A percentile compares a stretch with the other conserved stretches of the same genome.
Conservation (phyloP, 2,888 invertebrate species). For the Malacosoma neustria region DNA sequence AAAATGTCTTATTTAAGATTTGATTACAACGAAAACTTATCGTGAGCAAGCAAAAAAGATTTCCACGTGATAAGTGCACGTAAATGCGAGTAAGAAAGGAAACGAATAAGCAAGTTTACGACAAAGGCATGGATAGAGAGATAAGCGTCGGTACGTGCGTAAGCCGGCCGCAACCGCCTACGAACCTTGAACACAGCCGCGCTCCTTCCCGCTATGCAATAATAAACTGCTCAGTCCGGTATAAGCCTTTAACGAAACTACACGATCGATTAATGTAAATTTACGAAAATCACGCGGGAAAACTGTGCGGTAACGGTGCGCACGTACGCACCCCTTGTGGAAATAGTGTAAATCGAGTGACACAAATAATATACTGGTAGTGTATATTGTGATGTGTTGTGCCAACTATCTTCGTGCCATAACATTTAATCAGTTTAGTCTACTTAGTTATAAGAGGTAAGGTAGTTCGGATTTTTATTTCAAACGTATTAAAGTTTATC, state of each 20-base stretch:
- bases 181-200: conserved; percentile 60
- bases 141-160: conserved; percentile 56
- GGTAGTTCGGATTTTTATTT: conserved; percentile 15
- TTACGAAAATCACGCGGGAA: conserved; percentile 24
- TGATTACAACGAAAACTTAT: too few species aligned
- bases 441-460: conserved; percentile 44
- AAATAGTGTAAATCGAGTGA: conserved; percentile 33
- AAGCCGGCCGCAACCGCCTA: conserved; percentile 44
- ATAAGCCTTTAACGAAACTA: conserved; percentile 59
- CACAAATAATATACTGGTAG: conserved; percentile 43
- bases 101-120: conserved; percentile 26
- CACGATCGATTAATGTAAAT: conserved; percentile 47
- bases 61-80: conserved; percentile 4
- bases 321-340: conserved; percentile 23
- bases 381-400: conserved; percentile 69
- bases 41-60: conserved; percentile 2
- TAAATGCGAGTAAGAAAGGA: conserved; percentile 23
- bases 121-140: conserved; percentile 49
- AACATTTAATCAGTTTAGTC: conserved; percentile 41
- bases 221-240: conserved; percentile 67
- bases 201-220: conserved; percentile 65
- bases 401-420: conserved; percentile 55
- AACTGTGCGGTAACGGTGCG: conserved; percentile 21
- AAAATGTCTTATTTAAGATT: too few species aligned
- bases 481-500: too few species aligned